Conservation (phyloP, 2,113 vertebrate species). For the Phasianus colchicus region DNA sequence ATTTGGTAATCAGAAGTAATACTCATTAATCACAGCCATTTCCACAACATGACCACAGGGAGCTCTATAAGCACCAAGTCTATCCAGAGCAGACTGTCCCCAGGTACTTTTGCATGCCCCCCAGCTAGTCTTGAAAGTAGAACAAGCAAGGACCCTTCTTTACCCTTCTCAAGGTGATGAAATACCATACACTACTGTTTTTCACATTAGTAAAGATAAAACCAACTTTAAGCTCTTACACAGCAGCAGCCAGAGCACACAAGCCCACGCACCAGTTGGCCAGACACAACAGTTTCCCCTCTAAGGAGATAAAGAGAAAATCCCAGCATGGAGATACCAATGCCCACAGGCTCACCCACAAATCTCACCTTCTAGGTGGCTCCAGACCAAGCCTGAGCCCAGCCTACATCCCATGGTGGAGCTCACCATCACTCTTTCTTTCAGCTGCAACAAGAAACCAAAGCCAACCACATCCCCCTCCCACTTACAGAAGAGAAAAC, state of each 20-base stretch:
- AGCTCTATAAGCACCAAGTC: background rate
- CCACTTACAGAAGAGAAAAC: background rate
- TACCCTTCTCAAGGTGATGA: too few species aligned
- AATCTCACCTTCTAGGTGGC: background rate
- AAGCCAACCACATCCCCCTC: background rate
- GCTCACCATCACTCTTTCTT: too few species aligned
- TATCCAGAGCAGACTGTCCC: too few species aligned
- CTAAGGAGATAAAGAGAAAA: background rate
- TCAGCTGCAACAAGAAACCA: background rate
- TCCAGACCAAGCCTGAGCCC: background rate
- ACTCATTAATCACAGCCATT: background rate
- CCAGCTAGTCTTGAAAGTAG: background rate
- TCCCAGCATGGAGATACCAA: fast-evolving
- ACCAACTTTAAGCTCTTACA: background rate
- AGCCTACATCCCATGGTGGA: background rate
- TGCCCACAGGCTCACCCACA: too few species aligned
- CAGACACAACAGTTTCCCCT: too few species aligned
- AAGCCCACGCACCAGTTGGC: background rate
- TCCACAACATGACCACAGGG: background rate
- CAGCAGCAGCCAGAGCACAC: too few species aligned
- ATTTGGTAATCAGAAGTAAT: fast-evolving
- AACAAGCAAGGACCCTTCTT: background rate
- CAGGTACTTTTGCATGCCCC: background rate
- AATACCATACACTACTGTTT: background rate
- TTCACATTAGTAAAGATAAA: background rate